Evolutionary conservation across 2,888 invertebrate species (phyloP).

Genomic region (Anoplius nigerrimus): DNA sequence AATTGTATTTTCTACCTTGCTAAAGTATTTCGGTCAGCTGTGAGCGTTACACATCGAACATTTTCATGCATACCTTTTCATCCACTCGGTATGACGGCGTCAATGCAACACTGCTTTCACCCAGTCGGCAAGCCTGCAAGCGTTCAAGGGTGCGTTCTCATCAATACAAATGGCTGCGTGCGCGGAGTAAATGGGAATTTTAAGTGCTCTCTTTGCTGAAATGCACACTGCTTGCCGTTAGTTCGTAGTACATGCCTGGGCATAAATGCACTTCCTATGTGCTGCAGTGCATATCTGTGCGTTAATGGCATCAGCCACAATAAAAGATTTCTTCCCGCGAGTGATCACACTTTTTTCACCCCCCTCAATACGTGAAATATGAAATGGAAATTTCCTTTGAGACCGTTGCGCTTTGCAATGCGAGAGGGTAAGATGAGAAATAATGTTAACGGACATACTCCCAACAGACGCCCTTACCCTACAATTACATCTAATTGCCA

Average conservation of each 20-base stretch:
- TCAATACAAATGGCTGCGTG: conserved; percentile 51
- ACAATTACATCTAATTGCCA: too few species aligned
- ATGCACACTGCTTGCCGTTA: conserved; percentile 34
- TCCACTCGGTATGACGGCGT: conserved; percentile 13
- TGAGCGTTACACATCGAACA: conserved; percentile 45
- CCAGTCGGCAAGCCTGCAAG: conserved; percentile 20
- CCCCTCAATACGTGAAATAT: too few species aligned
- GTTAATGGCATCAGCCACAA: conserved; percentile 40
- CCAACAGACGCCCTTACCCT: too few species aligned
- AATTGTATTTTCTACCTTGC: conserved; percentile 2
- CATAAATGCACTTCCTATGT: conserved; percentile 41
- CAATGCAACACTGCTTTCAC: conserved; percentile 12
- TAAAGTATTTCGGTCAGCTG: conserved; percentile 45
- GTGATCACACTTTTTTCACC: background rate
- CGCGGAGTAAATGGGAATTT: conserved; percentile 63
- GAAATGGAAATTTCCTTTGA: too few species aligned
- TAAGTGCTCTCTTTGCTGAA: conserved; percentile 57
- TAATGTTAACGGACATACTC: too few species aligned
- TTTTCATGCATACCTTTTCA: conserved; percentile 29
- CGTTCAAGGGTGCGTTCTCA: conserved; percentile 44
- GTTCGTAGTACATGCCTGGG: conserved; percentile 24
- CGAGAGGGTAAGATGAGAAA: too few species aligned
- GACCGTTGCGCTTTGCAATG: too few species aligned
- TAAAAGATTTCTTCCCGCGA: conserved; percentile 12
- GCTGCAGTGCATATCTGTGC: conserved; percentile 7